Evolutionary conservation across 2,113 vertebrate species (phyloP), one percentile per base, ranked within the genome.

Genomic region (Odocoileus hemionus): DNA sequence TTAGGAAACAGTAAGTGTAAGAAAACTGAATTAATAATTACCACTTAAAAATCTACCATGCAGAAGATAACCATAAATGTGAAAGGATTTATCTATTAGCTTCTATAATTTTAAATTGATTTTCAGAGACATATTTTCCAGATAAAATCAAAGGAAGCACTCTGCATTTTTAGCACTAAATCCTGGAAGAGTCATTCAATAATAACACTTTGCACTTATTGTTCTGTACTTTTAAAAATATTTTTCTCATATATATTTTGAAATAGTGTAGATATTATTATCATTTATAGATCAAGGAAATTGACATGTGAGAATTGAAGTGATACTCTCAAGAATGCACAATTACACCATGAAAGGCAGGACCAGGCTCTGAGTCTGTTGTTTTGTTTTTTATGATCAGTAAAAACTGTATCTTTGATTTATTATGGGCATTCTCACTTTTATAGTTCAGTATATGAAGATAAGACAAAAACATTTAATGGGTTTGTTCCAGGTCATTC

Each of bases 91-190:
- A 64, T 50, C n/a, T 88, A 33, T 89, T 94, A 88, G 74, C 30
- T 89, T 93, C 17, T 91, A 61, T 89, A 84, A 89, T 88, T 97
- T 96, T 90, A 86, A 64, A 58, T 78, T 52, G 67, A 91, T 88
- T 64, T 96, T 91, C 82, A 54, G 79, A 97, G 50, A 87, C 15
- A 58, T 58, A 28, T 78, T 97, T 96, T 93, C 86, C 92, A 91
- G 57, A 87, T 84, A 88, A 89, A 97, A 95, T 78, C 21, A 84
- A 95, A 98, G 43, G 52, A 89, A 89, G 23, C 45, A 86, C 13
- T 94, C 52, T 76, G 23, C 11, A 92, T 74, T 70, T 96, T 91
- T 83, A 80, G 47, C 43, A 87, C 85, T 87, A 90, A 94, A 45
- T 80, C 4, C 43, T 88, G 50, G 10, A 95, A 92, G 57, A 60